Evolutionary conservation across 1,140 invertebrate species (phyloP).

Genomic region (Ptiloglossa arizonensis): DNA sequence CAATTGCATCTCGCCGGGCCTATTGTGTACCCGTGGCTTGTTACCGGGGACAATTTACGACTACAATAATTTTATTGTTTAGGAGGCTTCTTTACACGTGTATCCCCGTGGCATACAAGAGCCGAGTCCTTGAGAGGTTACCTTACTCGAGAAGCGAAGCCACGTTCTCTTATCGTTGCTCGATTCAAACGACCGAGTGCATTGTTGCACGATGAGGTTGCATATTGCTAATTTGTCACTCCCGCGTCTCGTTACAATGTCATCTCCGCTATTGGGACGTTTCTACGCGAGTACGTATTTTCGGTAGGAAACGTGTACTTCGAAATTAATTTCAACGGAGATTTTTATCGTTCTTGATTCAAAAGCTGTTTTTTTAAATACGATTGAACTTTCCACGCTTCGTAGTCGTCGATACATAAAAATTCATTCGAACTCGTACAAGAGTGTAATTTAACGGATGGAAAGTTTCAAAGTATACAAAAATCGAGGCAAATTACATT

Average conservation of each 20-base stretch:
- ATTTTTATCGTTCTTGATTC: too few species aligned
- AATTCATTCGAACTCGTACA: too few species aligned
- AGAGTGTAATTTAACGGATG: too few species aligned
- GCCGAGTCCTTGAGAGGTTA: constrained; percentile 15
- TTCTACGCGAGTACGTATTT: not conserved
- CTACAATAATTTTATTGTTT: constrained; percentile 9
- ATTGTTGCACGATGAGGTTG: not conserved
- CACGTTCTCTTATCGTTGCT: constrained; percentile 6
- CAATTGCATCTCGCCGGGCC: not conserved
- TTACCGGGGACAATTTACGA: constrained; percentile 8
- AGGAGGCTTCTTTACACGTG: constrained; percentile 2
- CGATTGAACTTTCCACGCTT: too few species aligned
- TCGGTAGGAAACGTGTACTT: not conserved
- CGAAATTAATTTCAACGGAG: too few species aligned
- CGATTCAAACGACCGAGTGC: not conserved
- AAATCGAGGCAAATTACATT: too few species aligned
- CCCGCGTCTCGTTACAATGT: not conserved
- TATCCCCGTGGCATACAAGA: not conserved
- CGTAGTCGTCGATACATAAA: too few species aligned
- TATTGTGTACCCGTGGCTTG: not conserved
- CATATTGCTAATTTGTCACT: constrained; percentile 18
- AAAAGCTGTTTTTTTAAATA: too few species aligned
- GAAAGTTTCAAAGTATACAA: too few species aligned
- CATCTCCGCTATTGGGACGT: too few species aligned
- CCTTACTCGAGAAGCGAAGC: not conserved